A percentile compares a stretch with the other conserved stretches of the same genome.
Conservation (phyloP, 2,113 vertebrate genomes). For the Anoura caudifer region DNA sequence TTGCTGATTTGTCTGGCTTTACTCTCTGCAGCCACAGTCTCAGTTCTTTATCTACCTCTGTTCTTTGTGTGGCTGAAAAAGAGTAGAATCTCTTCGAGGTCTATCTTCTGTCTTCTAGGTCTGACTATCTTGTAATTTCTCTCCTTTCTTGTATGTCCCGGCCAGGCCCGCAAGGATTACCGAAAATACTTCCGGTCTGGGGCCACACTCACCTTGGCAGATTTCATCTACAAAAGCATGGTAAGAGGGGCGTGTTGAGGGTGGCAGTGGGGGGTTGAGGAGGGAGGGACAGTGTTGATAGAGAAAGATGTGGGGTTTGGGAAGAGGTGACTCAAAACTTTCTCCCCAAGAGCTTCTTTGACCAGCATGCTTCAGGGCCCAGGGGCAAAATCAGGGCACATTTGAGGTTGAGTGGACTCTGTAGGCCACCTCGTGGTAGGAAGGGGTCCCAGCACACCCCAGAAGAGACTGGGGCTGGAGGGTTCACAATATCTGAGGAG, state of each 20-base stretch:
- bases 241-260: conserved; percentile 67
- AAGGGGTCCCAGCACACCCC: background rate
- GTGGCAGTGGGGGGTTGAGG: background rate
- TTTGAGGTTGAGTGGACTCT: background rate
- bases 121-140: background rate
- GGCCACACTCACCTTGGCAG: conserved; percentile 71
- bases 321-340: background rate
- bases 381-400: background rate
- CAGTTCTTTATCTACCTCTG: background rate
- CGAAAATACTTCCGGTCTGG: conserved; percentile 80
- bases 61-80: conserved; percentile 60
- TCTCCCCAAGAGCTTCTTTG: background rate
- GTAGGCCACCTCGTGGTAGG: background rate
- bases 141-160: background rate
- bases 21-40: background rate
- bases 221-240: conserved; percentile 81
- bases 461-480: background rate
- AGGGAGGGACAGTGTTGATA: background rate
- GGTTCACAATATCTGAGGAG: background rate
- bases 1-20: background rate
- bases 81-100: background rate
- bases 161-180: conserved; percentile 80
- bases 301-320: background rate
- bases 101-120: background rate
- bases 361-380: background rate